Conservation (phyloP, 1,140 invertebrate species). For the Procambarus virginalis region DNA sequence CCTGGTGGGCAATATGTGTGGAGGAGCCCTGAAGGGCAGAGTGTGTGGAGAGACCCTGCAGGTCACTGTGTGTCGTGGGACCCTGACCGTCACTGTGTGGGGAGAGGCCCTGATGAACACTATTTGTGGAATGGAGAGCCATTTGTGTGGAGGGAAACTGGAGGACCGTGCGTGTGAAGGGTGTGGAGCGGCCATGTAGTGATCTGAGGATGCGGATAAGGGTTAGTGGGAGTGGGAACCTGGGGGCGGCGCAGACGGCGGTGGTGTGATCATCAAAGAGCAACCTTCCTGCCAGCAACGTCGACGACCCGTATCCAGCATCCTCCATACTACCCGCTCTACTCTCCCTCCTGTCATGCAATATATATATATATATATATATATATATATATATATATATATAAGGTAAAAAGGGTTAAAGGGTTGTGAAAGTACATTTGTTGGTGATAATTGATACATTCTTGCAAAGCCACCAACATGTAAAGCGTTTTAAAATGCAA, state of each 20-base stretch:
- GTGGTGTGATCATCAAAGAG: neutral
- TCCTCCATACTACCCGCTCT: neutral
- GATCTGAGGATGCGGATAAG: slow-evolving; percentile 19
- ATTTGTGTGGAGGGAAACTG: too few relatives aligned
- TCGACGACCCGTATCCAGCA: neutral
- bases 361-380: too few relatives aligned
- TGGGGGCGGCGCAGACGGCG: neutral
- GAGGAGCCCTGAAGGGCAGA: neutral
- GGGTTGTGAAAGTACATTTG: too few relatives aligned
- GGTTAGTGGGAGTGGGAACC: slow-evolving; percentile 7
- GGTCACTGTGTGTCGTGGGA: too few relatives aligned
- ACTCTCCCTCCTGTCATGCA: neutral
- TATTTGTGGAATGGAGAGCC: too few relatives aligned
- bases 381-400: too few relatives aligned
- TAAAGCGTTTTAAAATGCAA: too few relatives aligned
- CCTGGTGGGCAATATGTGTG: neutral
- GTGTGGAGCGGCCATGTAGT: neutral
- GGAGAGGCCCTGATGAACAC: too few relatives aligned
- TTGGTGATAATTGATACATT: too few relatives aligned
- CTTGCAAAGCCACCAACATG: too few relatives aligned
- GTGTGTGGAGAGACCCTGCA: neutral
- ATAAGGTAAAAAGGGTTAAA: too few relatives aligned
- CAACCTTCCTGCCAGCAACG: neutral
- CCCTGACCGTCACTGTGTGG: too few relatives aligned
- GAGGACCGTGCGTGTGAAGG: neutral